Base-by-base conservation (phyloP, 2,113 vertebrate genomes). In the Festucalex cinctus region DNA sequence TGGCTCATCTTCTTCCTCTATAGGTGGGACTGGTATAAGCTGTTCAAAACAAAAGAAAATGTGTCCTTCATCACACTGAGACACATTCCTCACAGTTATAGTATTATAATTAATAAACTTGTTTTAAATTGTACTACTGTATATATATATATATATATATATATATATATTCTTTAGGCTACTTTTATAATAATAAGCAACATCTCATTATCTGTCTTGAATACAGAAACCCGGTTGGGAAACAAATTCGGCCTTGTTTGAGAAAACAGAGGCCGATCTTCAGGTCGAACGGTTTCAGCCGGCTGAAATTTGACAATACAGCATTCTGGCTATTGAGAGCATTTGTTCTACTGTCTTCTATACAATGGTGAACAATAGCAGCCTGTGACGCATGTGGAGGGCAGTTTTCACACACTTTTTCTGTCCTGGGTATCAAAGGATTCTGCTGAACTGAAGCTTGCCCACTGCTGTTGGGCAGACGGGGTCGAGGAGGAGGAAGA, bases 11-110 rank as follows among this genome's bases (percentile, higher is more conserved):
- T 0, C 6, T 2, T 10, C 24, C 10, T 0, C 35, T n/a, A 0
- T 0, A 3, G 71, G 70, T 6, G 63, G 75, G 13, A 72, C 69
- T 10, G 72, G 76, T 66, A 32, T 65, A 9, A 9, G 19, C 83
- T 85, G 70, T 35, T 22, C 54, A 13, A 49, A 4, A 76, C 24
- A 37, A 36, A 64, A 19, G 9, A 66, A 20, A 65, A 35, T 14
- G 1, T 65, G 19, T 14, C 9, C 6, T 24, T 24, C 17, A 8
- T 44, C 14, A 9, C 22, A 28, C 16, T 9, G 17, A n/a, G 36
- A 39, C 6, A 5, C 13, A 35, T 20, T 16, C 19, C 14, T 58
- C 10, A 10, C 17, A 59, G 17, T 19, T 36, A 20, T 20, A 19
- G 8, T 32, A 16, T 32, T 58, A 19, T 19, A 35, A 19, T 1